A percentile compares a stretch with the other conserved stretches of the same genome.
Evolutionary conservation across 2,888 invertebrate species (phyloP).

Genomic region (Lycocerus yunnanus): DNA sequence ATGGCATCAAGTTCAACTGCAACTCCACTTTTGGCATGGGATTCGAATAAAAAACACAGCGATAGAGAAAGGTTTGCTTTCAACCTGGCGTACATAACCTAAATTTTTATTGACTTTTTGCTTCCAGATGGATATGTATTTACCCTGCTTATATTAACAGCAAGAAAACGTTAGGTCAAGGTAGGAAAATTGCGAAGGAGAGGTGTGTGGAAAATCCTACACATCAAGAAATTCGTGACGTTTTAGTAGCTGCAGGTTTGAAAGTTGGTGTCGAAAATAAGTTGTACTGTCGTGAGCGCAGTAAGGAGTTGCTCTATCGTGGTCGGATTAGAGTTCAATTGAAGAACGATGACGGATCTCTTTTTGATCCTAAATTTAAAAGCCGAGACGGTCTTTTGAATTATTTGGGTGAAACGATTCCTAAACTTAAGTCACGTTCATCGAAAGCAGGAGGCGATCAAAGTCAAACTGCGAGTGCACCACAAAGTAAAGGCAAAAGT

Average conservation of each 20-base stretch:
- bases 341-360: slow-evolving; percentile 85
- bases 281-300: slow-evolving; percentile 86
- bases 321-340: slow-evolving; percentile 93
- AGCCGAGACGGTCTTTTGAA: slow-evolving; percentile 78
- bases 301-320: slow-evolving; percentile 82
- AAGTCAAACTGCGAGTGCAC: slow-evolving; percentile 38
- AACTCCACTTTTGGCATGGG: slow-evolving; percentile 64
- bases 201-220: slow-evolving; percentile 95
- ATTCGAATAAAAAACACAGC: slow-evolving; percentile 77
- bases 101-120: slow-evolving; percentile 26
- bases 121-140: slow-evolving; percentile 88
- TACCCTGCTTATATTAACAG: slow-evolving; percentile 97
- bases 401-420: slow-evolving; percentile 83
- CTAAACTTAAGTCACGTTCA: slow-evolving; percentile 84
- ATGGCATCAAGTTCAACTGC: slow-evolving; percentile 41
- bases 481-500: slow-evolving; percentile 48
- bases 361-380: slow-evolving; percentile 71
- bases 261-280: slow-evolving; percentile 91
- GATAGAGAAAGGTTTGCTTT: slow-evolving; percentile 72
- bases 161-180: slow-evolving; percentile 88
- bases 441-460: slow-evolving; percentile 55
- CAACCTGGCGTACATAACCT: slow-evolving; percentile 18
- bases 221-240: slow-evolving; percentile 92
- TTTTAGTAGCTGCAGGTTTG: slow-evolving; percentile 80
- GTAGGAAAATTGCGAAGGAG: slow-evolving; percentile 81